These are phyloP conservation scores for Arizona elegans DNA, from an alignment of 2,113 vertebrate species.

Conservation along the genomic window DNA sequence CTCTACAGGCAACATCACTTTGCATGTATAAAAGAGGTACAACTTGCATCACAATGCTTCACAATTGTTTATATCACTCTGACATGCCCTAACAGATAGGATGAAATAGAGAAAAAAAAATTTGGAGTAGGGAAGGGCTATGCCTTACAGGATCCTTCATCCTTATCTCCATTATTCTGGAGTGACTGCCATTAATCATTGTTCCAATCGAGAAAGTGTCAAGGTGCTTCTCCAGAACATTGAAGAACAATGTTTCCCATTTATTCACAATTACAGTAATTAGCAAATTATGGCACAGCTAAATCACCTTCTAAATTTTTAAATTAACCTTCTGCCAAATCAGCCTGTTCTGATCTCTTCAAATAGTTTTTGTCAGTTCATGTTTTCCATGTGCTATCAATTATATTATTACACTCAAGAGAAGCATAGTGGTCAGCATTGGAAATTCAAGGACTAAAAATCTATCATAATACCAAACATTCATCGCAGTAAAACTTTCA, in stretches of 20 bases:
- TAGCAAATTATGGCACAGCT: slow-evolving; percentile 10
- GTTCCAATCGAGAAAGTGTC: background rate
- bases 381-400: slow-evolving; percentile 14
- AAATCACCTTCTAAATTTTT: slow-evolving; percentile 36
- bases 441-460: slow-evolving; percentile 48
- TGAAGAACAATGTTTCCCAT: background rate
- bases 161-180: background rate
- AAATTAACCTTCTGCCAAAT: slow-evolving; percentile 4
- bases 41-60: background rate
- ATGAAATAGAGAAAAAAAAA: background rate
- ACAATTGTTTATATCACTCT: background rate
- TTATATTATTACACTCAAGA: slow-evolving; percentile 17
- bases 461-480: slow-evolving; percentile 41
- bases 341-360: slow-evolving; percentile 34
- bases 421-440: slow-evolving; percentile 27
- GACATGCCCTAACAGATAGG: background rate
- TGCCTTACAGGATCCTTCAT: background rate
- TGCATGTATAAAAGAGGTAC: background rate
- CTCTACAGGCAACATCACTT: background rate
- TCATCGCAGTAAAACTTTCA: slow-evolving; percentile 43
- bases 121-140: background rate
- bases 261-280: background rate
- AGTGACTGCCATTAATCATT: background rate
- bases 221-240: background rate
- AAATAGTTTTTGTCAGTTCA: slow-evolving; percentile 42